Base-by-base conservation (phyloP, 2,113 vertebrate species). In the Oreocharis arfaki region DNA sequence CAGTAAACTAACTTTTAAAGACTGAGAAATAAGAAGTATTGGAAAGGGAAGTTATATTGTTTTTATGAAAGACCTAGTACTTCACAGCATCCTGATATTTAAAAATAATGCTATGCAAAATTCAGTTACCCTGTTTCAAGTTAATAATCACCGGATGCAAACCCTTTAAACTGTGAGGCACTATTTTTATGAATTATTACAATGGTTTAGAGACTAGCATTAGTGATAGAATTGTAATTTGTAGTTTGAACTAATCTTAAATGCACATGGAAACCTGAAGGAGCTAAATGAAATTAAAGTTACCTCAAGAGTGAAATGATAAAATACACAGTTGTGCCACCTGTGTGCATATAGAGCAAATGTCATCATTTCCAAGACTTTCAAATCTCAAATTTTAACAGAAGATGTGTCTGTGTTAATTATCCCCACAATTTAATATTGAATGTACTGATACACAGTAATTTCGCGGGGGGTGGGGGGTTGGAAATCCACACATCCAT, bases 381-480 rank as follows among this genome's bases (percentile, higher is more conserved):
- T 3, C 15, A 39, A 59, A 6, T 56, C 39, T 57, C 13, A 7
- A 27, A 4, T 46, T 65, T 52, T 87, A 76, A 52, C 20, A 82
- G 42, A 81, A 49, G 8, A 28, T 42, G 2, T 60, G 4, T 53
- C 32, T 52, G 2, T 55, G 8, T 76, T 80, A 56, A n/a, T 65
- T 91, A 49, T 35, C 6, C 8, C 20, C 4, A 57, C 63, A 68
- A 39, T 16, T 39, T 71, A 60, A 80, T 39, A 33, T 76, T 57
- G 26, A 53, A 57, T 35, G 3, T 63, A 30, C 12, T 55, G 28
- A 59, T 65, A 30, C 19, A 39, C 21, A 47, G 13, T 74, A 41
- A 77, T 41, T 44, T 61, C 18, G 21, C 1, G 1, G 15, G 13
- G 0, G 1, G 1, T n/a, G 28, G 4, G 2, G 3, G 7, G 4